These are phyloP conservation scores for Mus spretus DNA, from an alignment of 2,797 vertebrate genomes.

Conservation along the genomic window DNA sequence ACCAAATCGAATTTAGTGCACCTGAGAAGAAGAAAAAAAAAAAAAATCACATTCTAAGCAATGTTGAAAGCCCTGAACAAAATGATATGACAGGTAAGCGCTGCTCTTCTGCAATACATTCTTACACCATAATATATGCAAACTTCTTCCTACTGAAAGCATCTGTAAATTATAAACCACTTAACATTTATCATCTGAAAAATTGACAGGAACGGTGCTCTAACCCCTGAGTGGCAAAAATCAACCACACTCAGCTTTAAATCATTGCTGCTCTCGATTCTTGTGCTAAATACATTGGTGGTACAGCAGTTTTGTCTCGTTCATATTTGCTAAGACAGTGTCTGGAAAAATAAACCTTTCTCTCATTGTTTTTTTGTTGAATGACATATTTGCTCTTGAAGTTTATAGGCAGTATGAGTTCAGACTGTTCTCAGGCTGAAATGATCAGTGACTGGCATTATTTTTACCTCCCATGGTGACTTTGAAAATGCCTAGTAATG, in stretches of 20 bases:
- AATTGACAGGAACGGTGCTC: background rate
- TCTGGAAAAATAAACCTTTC: constrained; percentile 22
- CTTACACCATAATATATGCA: background rate
- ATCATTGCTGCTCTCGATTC: background rate
- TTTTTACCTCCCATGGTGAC: constrained; percentile 62
- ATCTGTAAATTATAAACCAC: background rate
- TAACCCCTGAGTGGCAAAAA: background rate
- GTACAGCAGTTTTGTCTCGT: background rate
- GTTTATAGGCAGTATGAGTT: constrained; percentile 53
- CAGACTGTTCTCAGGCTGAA: constrained; percentile 55
- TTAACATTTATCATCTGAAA: background rate
- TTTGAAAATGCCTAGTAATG: constrained; percentile 69
- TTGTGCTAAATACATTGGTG: constrained; percentile 21
- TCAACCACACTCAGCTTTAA: constrained; percentile 25
- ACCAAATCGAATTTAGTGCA: background rate
- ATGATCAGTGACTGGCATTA: constrained; percentile 72
- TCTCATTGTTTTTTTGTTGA: constrained; percentile 34
- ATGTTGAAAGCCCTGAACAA: background rate
- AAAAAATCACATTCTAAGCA: background rate
- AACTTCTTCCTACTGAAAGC: constrained; percentile 2
- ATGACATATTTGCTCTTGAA: constrained; percentile 33
- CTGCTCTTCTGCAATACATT: background rate
- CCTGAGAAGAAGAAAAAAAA: background rate
- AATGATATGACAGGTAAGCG: constrained; percentile 36
- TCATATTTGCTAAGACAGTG: constrained; percentile 39